phyloP scores from a whole-genome alignment of 1,140 invertebrate genomes.

The Ephestia elutella region DNA sequence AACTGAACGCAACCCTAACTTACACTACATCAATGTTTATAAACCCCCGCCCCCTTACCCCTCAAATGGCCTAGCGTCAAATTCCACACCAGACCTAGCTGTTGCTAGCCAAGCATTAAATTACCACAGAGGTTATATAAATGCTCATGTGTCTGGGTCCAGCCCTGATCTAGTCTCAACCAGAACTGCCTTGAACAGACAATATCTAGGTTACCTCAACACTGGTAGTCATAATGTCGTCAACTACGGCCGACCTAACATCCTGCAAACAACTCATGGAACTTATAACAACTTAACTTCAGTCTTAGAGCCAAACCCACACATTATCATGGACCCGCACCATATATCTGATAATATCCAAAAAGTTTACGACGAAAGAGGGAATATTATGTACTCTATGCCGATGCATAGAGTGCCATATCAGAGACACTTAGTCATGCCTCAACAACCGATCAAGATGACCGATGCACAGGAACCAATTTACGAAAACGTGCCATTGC shows the following conservation, averaged over 20 bases:
- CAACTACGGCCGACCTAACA: conserved; percentile 50
- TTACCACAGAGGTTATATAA: conserved; percentile 74
- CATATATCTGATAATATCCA: conserved; percentile 76
- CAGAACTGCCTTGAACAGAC: conserved; percentile 75
- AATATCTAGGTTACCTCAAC: conserved; percentile 70
- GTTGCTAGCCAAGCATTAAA: conserved; percentile 75
- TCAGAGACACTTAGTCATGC: conserved; percentile 68
- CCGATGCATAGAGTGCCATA: conserved; percentile 73
- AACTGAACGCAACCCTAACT: conserved; percentile 45
- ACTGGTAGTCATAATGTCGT: conserved; percentile 43
- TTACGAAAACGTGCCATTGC: conserved; percentile 84
- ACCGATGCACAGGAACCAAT: conserved; percentile 80
- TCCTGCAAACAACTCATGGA: conserved; percentile 75
- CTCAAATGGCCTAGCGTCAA: conserved; percentile 80
- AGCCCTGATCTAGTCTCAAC: conserved; percentile 86
- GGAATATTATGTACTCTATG: conserved; percentile 77
- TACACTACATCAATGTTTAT: conserved; percentile 81
- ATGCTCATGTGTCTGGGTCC: conserved; percentile 80
- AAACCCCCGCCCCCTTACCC: conserved; percentile 91
- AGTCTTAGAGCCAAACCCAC: conserved; percentile 60
- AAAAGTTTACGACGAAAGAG: conserved; percentile 76
- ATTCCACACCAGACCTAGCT: conserved; percentile 88
- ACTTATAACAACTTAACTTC: conserved; percentile 81
- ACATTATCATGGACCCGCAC: conserved; percentile 63
- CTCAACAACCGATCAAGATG: conserved; percentile 55